Conservation (phyloP, 2,888 invertebrate genomes). For the Mythimna vitellina region DNA sequence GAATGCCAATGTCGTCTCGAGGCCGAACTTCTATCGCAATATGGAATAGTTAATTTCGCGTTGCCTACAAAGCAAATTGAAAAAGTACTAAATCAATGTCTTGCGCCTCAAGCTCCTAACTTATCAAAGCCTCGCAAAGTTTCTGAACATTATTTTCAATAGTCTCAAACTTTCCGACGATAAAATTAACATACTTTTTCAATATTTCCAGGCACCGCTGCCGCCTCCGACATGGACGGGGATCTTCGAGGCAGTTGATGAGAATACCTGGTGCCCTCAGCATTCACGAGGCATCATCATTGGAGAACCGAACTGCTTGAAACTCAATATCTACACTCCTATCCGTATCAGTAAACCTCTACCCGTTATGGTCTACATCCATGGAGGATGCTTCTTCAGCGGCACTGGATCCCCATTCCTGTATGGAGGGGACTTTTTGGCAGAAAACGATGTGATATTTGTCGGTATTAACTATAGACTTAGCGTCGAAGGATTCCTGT, state of each 20-base stretch:
- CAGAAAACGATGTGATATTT: conserved; percentile 90
- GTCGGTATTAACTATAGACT: conserved; percentile 91
- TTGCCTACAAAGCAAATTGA: conserved; percentile 47
- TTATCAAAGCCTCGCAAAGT: conserved; percentile 54
- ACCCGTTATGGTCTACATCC: conserved; percentile 92
- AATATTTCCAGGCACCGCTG: conserved; percentile 82
- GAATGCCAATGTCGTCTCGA: conserved; percentile 28
- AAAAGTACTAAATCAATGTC: conserved; percentile 55
- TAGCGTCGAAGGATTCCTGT: conserved; percentile 91
- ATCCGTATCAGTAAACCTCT: conserved; percentile 66
- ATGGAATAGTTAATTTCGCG: conserved; percentile 29
- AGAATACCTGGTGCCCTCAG: conserved; percentile 85
- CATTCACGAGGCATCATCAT: conserved; percentile 73
- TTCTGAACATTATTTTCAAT: conserved; percentile 52
- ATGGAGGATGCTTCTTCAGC: conserved; percentile 91
- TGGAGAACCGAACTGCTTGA: conserved; percentile 83
- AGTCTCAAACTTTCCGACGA: conserved; percentile 44
- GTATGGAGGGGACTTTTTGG: conserved; percentile 91
- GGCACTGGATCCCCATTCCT: conserved; percentile 91
- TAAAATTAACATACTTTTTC: conserved; percentile 46
- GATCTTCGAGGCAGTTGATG: conserved; percentile 81
- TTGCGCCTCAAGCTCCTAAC: conserved; percentile 44
- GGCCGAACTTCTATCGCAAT: conserved; percentile 30
- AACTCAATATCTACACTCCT: conserved; percentile 83
- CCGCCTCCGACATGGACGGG: conserved; percentile 84